phyloP scores from a whole-genome alignment of 37 sponge, comb jelly and placozoan genomes.

The Mnemiopsis leidyi region DNA sequence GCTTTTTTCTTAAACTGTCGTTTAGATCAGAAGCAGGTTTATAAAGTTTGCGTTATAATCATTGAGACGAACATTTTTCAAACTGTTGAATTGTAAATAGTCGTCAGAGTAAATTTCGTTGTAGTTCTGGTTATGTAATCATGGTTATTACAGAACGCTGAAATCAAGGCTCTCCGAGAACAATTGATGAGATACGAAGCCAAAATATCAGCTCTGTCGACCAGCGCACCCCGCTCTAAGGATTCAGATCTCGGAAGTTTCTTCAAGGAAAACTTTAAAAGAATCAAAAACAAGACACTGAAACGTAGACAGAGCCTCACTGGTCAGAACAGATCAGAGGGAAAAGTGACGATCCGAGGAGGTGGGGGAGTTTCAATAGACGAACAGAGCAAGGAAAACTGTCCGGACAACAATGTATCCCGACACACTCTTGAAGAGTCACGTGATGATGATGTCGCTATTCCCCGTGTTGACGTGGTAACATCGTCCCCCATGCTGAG shows the following conservation, averaged over 20 bases:
- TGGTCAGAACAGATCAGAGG: not conserved
- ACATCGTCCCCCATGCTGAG: not conserved
- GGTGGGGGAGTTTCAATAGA: not conserved
- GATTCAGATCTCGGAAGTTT: not conserved
- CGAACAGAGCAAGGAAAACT: not conserved
- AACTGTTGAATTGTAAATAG: not conserved
- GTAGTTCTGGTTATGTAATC: not conserved
- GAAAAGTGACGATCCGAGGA: not conserved
- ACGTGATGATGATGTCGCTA: conserved; percentile 12
- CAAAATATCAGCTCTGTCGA: not conserved
- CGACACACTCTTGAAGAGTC: not conserved
- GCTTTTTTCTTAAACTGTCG: not conserved
- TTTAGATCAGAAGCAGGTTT: not conserved
- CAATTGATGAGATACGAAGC: conserved; percentile 39
- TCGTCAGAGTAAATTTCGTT: not conserved
- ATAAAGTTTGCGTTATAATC: not conserved
- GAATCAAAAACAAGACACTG: conserved; percentile 30
- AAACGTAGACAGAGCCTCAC: conserved; percentile 15
- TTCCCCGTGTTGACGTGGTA: not conserved
- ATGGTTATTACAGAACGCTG: not conserved
- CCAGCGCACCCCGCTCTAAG: not conserved
- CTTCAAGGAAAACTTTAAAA: conserved; percentile 23
- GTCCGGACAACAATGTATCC: not conserved
- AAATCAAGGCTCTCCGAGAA: conserved; percentile 39
- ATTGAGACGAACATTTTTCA: not conserved